A percentile compares a stretch with the other conserved stretches of the same genome.
Evolutionary conservation across 2,113 vertebrate species (phyloP).

Genomic region (Grantiella picta): DNA sequence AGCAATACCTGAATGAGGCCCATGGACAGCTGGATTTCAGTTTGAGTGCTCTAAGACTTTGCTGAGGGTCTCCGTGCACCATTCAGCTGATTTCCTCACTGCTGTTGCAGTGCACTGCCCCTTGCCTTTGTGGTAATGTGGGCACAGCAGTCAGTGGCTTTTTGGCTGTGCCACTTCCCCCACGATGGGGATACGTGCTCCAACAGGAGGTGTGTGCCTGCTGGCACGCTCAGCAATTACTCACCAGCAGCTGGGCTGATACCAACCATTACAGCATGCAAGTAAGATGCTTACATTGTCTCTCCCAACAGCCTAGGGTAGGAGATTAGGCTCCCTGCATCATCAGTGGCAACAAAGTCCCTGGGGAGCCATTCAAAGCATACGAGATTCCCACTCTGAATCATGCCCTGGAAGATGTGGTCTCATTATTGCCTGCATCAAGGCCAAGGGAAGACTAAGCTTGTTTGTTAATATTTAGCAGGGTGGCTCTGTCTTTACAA

Average conservation of each 20-base stretch:
- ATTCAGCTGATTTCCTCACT: neutral
- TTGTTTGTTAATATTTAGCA: neutral
- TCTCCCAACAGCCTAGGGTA: constrained; percentile 18
- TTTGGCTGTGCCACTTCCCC: neutral
- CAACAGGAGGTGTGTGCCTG: neutral
- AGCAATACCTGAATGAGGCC: neutral
- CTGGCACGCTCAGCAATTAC: constrained; percentile 2
- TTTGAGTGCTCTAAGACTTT: neutral
- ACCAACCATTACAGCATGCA: constrained; percentile 44
- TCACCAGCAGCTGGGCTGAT: constrained; percentile 35
- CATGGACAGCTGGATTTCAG: neutral
- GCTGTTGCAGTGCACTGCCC: neutral
- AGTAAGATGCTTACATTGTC: constrained; percentile 23
- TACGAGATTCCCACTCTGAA: constrained; percentile 24
- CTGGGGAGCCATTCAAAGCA: neutral
- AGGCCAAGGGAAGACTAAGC: neutral
- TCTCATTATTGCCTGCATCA: neutral
- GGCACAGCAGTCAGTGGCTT: neutral
- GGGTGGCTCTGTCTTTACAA: neutral
- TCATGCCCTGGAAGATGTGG: constrained; percentile 10
- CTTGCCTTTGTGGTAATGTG: neutral
- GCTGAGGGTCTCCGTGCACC: neutral
- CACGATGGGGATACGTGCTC: neutral
- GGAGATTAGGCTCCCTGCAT: neutral
- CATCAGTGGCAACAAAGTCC: constrained; percentile 30